A percentile compares a stretch with the other conserved stretches of the same genome.
These are phyloP conservation scores for Epizoanthus stellaris DNA, from an alignment of 92 coral and sea anemone genomes.

Conservation along the genomic window DNA sequence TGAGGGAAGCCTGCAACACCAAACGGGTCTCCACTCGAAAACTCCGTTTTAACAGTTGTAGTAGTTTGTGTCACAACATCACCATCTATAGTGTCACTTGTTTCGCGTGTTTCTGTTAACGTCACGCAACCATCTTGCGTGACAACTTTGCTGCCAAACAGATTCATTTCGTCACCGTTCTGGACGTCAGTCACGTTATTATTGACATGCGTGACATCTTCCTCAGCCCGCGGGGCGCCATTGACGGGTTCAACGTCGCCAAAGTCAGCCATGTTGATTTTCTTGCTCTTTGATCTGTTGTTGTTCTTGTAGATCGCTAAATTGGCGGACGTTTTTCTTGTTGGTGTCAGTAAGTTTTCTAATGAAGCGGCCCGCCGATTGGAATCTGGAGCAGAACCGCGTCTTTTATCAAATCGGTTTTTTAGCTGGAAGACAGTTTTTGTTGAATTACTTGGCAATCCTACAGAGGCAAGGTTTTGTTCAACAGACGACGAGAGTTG, in stretches of 20 bases:
- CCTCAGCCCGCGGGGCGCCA: conserved; percentile 28
- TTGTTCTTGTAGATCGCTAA: conserved; percentile 16
- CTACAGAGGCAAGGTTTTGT: conserved; percentile 39
- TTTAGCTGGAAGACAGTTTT: conserved; percentile 10
- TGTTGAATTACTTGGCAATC: conserved; percentile 1
- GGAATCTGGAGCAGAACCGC: conserved; percentile 26
- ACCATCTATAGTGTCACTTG: conserved; percentile 10
- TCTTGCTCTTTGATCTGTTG: conserved; percentile 15
- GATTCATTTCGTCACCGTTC: conserved; percentile 13
- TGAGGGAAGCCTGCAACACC: conserved; percentile 1
- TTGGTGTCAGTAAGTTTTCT: conserved; percentile 19
- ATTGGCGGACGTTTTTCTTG: conserved; percentile 18
- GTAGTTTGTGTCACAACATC: conserved; percentile 27
- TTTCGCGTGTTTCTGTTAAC: conserved; percentile 21
- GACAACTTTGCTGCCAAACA: conserved; percentile 14
- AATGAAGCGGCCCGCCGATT: conserved; percentile 29
- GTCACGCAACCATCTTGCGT: conserved; percentile 9
- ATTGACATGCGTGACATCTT: not conserved
- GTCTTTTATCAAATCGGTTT: conserved; percentile 18
- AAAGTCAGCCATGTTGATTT: conserved; percentile 21
- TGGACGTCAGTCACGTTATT: conserved; percentile 11
- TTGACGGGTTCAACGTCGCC: conserved; percentile 7
- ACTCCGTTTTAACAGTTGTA: conserved; percentile 18
- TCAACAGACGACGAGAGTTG: conserved; percentile 39
- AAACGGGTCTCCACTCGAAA: conserved; percentile 8